phyloP scores from a whole-genome alignment of 2,113 vertebrate genomes.

The Chauna torquata region DNA sequence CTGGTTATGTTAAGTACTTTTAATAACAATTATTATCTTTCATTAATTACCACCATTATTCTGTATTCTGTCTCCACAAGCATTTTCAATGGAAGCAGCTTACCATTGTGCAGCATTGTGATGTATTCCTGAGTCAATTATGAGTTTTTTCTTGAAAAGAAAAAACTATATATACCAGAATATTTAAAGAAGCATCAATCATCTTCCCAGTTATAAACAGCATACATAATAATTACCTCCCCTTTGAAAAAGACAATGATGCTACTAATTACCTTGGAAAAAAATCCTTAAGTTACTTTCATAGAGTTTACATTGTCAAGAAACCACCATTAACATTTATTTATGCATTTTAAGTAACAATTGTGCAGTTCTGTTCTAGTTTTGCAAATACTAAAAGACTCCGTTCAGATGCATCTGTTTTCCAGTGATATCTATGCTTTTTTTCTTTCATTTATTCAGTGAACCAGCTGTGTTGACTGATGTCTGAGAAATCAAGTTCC shows the following conservation, averaged over 20 bases:
- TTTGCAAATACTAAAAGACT: not conserved
- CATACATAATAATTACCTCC: not conserved
- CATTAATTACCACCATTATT: not conserved
- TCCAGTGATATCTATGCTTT: not conserved
- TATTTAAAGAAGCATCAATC: not conserved
- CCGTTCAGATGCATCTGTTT: not conserved
- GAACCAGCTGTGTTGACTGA: constrained; percentile 47
- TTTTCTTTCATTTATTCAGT: constrained; percentile 4
- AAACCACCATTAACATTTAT: not conserved
- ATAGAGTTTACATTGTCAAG: not conserved
- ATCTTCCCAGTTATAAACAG: not conserved
- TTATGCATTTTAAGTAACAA: not conserved
- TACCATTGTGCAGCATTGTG: not conserved
- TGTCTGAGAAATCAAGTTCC: constrained; percentile 33
- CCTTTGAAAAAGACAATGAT: not conserved
- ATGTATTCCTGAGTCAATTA: not conserved
- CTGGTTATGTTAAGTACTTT: not conserved
- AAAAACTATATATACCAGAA: not conserved
- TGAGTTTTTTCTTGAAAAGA: not conserved
- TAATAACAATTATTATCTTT: not conserved
- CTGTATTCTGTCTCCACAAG: not conserved
- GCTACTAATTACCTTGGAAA: not conserved
- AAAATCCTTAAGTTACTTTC: not conserved
- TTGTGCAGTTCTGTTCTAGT: not conserved
- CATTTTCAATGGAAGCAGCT: not conserved